Conservation (phyloP, 2,888 invertebrate species). For the Pyrrhia umbra region DNA sequence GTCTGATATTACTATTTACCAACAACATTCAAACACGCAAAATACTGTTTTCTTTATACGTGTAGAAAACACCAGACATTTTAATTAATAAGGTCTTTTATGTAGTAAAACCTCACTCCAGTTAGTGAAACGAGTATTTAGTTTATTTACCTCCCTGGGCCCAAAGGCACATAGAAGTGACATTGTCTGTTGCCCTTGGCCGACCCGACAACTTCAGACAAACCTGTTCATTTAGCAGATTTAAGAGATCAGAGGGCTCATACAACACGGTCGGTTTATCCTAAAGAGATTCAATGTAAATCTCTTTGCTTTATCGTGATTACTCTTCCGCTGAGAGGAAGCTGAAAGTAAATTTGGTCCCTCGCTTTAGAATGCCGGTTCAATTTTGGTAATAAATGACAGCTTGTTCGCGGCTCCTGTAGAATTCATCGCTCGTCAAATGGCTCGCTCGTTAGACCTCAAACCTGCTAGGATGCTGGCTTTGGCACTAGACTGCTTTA, state of each 20-base stretch:
- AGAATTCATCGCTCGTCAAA: constrained; percentile 48
- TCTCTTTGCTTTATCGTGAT: constrained; percentile 64
- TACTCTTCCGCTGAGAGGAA: constrained; percentile 56
- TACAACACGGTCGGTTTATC: constrained; percentile 60
- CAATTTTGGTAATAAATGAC: constrained; percentile 57
- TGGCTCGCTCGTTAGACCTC: constrained; percentile 34
- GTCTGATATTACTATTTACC: constrained; percentile 18
- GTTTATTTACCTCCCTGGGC: constrained; percentile 80
- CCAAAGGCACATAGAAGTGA: constrained; percentile 86
- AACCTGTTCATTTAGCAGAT: constrained; percentile 65
- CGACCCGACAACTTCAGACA: constrained; percentile 66
- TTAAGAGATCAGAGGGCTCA: constrained; percentile 60
- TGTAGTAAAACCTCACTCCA: constrained; percentile 52
- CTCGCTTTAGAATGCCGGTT: constrained; percentile 49
- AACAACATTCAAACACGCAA: constrained; percentile 36
- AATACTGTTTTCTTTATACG: constrained; percentile 10
- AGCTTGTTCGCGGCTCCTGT: constrained; percentile 35
- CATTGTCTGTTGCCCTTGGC: constrained; percentile 83
- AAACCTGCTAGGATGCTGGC: constrained; percentile 25
- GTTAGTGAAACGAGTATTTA: constrained; percentile 64
- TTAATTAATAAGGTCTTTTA: constrained; percentile 64
- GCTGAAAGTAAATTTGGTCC: constrained; percentile 48
- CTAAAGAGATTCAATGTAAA: constrained; percentile 63
- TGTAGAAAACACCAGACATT: constrained; percentile 48
- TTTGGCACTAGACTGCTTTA: constrained; percentile 34